These are phyloP conservation scores for Chiloscyllium plagiosum DNA, from an alignment of 2,113 vertebrate genomes.

Conservation along the genomic window DNA sequence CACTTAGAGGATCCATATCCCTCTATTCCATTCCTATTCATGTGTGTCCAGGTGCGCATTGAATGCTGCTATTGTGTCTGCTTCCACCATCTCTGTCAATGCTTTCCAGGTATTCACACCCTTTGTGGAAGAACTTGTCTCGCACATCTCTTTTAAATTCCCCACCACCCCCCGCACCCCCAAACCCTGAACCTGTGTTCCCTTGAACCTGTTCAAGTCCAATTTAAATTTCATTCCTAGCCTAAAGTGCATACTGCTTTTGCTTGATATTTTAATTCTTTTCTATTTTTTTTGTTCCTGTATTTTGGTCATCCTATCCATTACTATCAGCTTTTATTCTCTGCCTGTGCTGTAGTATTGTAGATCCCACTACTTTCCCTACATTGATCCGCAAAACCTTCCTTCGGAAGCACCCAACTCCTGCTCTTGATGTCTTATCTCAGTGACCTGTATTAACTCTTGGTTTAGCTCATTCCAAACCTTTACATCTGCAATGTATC, in stretches of 20 bases:
- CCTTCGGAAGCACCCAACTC: not conserved
- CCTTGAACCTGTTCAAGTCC: not conserved
- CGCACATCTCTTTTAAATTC: too few species aligned
- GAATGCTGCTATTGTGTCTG: too few species aligned
- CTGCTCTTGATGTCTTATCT: not conserved
- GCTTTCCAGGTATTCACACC: too few species aligned
- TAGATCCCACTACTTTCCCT: not conserved
- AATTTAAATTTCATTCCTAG: not conserved
- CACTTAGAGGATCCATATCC: too few species aligned
- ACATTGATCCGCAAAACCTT: not conserved
- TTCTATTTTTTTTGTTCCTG: not conserved
- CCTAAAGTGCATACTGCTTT: not conserved
- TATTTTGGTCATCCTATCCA: not conserved
- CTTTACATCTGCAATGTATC: not conserved
- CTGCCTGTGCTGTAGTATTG: not conserved
- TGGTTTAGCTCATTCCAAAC: not conserved
- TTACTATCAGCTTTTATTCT: not conserved
- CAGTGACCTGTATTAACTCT: not conserved
- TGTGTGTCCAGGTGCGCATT: too few species aligned
- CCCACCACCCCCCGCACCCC: too few species aligned
- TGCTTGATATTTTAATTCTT: not conserved
- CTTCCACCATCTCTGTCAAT: too few species aligned
- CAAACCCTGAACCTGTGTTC: too few species aligned
- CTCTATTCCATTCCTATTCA: too few species aligned
- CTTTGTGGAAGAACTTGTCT: too few species aligned